These are phyloP conservation scores for Oegoconia quadripuncta DNA, from an alignment of 2,888 invertebrate species.

Conservation along the genomic window DNA sequence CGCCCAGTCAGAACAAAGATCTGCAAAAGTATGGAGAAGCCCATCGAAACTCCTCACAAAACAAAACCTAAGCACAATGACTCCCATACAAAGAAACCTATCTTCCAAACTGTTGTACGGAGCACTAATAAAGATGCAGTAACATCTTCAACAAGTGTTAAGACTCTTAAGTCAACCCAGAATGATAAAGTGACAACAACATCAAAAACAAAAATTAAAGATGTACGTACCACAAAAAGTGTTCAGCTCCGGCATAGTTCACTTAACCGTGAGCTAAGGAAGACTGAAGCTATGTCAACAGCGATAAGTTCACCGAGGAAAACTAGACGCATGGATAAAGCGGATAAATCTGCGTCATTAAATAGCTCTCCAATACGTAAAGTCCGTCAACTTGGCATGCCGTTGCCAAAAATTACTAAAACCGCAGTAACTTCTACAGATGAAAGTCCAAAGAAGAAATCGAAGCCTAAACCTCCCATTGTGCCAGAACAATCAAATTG, in stretches of 20 bases:
- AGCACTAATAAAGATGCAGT: constrained; percentile 55
- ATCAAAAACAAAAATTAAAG: constrained; percentile 47
- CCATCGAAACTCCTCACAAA: constrained; percentile 42
- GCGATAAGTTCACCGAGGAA: constrained; percentile 68
- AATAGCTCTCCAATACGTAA: constrained; percentile 73
- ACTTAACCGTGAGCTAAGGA: constrained; percentile 56
- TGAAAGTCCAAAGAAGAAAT: constrained; percentile 62
- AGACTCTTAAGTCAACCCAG: constrained; percentile 36
- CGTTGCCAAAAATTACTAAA: constrained; percentile 48
- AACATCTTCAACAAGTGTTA: constrained; percentile 48
- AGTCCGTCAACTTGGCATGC: constrained; percentile 61
- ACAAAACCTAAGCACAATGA: constrained; percentile 49
- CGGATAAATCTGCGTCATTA: constrained; percentile 64
- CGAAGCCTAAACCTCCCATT: constrained; percentile 46
- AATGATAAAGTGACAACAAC: constrained; percentile 56
- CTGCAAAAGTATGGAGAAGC: constrained; percentile 62
- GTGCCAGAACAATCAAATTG: constrained; percentile 49
- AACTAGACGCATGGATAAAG: constrained; percentile 66
- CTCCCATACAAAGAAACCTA: constrained; percentile 54
- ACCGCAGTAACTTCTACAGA: constrained; percentile 54
- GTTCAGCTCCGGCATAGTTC: constrained; percentile 65
- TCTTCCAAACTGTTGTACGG: constrained; percentile 69
- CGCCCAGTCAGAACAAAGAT: constrained; percentile 55
- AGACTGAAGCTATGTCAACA: constrained; percentile 55
- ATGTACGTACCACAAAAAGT: constrained; percentile 55